These are phyloP conservation scores for Daphoenositta chrysoptera DNA, from an alignment of 2,113 vertebrate genomes.

Conservation along the genomic window DNA sequence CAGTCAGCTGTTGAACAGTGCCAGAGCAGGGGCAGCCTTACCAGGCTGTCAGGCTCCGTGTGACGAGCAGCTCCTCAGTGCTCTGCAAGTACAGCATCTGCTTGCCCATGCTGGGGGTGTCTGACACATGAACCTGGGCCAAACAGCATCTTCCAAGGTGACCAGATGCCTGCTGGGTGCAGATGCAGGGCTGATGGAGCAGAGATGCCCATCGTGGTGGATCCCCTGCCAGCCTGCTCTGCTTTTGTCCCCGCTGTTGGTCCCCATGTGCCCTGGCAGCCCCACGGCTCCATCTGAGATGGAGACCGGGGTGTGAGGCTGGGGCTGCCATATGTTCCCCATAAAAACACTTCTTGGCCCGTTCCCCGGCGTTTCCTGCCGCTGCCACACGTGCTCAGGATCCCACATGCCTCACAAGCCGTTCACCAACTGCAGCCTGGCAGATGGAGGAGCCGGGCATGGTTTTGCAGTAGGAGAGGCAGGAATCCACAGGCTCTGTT, in stretches of 20 bases:
- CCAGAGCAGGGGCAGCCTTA: background rate
- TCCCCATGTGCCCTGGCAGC: rapidly evolving
- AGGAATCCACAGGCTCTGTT: slow-evolving; percentile 12
- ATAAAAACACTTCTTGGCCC: slow-evolving; percentile 19
- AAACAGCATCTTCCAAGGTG: background rate
- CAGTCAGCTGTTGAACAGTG: background rate
- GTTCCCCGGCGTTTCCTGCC: background rate
- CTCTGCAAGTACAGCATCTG: background rate
- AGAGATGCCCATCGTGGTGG: rapidly evolving
- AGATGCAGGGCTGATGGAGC: background rate
- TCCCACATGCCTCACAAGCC: slow-evolving; percentile 22
- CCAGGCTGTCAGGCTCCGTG: rapidly evolving
- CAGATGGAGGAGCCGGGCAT: slow-evolving; percentile 33
- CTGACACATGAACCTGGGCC: background rate
- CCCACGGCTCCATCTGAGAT: background rate
- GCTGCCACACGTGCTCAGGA: slow-evolving; percentile 2
- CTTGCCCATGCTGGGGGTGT: background rate
- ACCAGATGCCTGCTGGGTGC: background rate
- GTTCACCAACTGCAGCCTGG: slow-evolving; percentile 29
- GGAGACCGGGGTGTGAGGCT: background rate
- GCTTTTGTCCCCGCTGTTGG: rapidly evolving
- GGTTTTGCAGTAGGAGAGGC: background rate
- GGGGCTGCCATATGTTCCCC: slow-evolving; percentile 1
- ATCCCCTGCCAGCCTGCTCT: background rate
- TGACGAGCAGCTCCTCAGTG: background rate